These are phyloP conservation scores for Cetoscarus ocellatus DNA, from an alignment of 2,797 vertebrate genomes.

Conservation along the genomic window DNA sequence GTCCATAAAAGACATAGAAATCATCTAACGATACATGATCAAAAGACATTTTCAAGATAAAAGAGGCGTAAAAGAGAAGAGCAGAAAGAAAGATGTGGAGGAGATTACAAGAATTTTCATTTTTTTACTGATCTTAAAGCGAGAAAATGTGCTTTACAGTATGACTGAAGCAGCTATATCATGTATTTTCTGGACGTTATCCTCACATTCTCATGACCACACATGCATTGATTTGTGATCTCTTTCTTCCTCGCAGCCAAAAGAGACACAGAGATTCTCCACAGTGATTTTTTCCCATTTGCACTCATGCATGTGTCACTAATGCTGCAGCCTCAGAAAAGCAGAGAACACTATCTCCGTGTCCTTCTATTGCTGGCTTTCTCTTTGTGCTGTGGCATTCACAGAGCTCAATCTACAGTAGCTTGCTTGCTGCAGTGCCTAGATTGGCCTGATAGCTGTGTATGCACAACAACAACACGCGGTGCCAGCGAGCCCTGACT, in stretches of 20 bases:
- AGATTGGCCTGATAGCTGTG: constrained; percentile 68
- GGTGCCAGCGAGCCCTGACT: constrained; percentile 66
- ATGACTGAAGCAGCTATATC: constrained; percentile 10
- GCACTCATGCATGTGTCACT: constrained; percentile 77
- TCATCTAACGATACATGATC: constrained; percentile 9
- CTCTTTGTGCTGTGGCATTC: constrained; percentile 62
- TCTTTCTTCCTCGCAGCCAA: constrained; percentile 19
- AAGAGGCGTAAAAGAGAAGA: constrained; percentile 14
- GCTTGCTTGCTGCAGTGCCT: constrained; percentile 37
- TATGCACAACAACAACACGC: constrained; percentile 63
- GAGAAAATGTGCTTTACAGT: constrained; percentile 1
- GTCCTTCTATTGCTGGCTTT: constrained; percentile 56
- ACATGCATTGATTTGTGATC: constrained; percentile 44
- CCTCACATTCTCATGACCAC: constrained; percentile 24
- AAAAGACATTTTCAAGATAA: neutral
- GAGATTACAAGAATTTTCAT: constrained; percentile 4
- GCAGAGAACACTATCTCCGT: constrained; percentile 57
- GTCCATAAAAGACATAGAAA: constrained; percentile 11
- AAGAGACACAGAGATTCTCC: constrained; percentile 46
- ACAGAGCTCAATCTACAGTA: constrained; percentile 38
- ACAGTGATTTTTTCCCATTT: constrained; percentile 66
- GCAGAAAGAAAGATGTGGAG: neutral
- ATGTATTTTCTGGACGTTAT: constrained; percentile 26
- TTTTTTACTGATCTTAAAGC: constrained; percentile 24
- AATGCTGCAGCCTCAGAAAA: constrained; percentile 66